Evolutionary conservation across 1,140 invertebrate genomes (phyloP).

Genomic region (Mya arenaria): DNA sequence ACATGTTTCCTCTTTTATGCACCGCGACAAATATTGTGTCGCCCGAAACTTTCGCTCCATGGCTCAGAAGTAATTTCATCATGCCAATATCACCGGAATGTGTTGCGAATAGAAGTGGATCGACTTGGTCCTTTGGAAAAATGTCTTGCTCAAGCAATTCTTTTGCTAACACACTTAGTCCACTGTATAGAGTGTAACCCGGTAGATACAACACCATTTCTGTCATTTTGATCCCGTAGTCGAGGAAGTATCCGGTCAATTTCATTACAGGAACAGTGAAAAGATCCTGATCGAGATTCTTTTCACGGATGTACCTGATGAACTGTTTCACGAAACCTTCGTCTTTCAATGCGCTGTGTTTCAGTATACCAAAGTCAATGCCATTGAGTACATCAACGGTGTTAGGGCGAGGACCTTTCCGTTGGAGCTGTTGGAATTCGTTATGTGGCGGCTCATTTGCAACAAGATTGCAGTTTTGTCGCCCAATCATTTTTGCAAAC

Average conservation of each 20-base stretch:
- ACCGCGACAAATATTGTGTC: slow-evolving; percentile 13
- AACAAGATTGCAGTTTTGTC: slow-evolving; percentile 20
- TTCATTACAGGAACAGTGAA: slow-evolving; percentile 25
- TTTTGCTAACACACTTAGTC: slow-evolving; percentile 1
- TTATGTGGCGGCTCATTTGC: background rate
- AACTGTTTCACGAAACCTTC: slow-evolving; percentile 5
- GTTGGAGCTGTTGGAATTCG: slow-evolving; percentile 5
- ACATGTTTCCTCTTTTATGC: background rate
- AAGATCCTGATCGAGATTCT: background rate
- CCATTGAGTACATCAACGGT: background rate
- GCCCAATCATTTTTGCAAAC: slow-evolving; percentile 13
- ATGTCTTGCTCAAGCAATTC: background rate
- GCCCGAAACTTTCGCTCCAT: slow-evolving; percentile 13
- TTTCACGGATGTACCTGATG: background rate
- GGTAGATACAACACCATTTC: slow-evolving; percentile 17
- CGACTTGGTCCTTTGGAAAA: background rate
- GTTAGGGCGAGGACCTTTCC: slow-evolving; percentile 1
- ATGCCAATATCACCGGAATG: slow-evolving; percentile 13
- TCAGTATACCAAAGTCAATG: slow-evolving; percentile 41
- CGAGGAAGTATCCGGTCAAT: slow-evolving; percentile 32
- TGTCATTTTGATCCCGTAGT: slow-evolving; percentile 26
- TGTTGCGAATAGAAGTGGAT: slow-evolving; percentile 11
- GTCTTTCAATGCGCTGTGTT: slow-evolving; percentile 23
- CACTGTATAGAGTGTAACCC: slow-evolving; percentile 26
- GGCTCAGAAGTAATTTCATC: background rate